These are phyloP conservation scores for Colius striatus DNA, from an alignment of 2,113 vertebrate species.

Conservation along the genomic window DNA sequence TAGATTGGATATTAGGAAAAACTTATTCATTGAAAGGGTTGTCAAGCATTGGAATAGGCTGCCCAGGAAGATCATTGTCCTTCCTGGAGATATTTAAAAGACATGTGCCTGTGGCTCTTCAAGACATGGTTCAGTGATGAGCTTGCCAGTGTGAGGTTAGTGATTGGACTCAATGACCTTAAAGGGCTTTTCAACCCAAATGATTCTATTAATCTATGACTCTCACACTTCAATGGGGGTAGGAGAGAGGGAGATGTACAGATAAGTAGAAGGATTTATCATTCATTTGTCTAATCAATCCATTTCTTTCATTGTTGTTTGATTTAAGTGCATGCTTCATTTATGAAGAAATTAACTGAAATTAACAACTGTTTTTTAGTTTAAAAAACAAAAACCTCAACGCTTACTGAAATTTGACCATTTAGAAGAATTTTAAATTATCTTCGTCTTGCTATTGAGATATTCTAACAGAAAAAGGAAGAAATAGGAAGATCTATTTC, in stretches of 20 bases:
- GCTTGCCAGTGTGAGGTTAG: background rate
- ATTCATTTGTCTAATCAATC: background rate
- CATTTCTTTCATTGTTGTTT: background rate
- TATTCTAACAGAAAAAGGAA: background rate
- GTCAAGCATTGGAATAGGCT: background rate
- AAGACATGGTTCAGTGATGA: background rate
- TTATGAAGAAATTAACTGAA: background rate
- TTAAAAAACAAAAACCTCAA: background rate
- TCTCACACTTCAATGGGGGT: background rate
- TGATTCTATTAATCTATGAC: background rate
- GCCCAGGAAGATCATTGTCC: no score
- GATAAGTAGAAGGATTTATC: background rate
- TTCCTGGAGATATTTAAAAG: background rate
- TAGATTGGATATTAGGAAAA: background rate
- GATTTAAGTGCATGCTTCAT: background rate
- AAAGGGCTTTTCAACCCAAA: background rate
- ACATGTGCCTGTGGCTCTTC: accelerated
- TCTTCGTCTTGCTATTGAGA: background rate
- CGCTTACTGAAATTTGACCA: background rate
- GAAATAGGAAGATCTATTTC: background rate
- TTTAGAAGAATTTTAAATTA: background rate
- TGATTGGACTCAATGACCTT: background rate
- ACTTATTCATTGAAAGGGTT: accelerated
- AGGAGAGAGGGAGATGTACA: background rate
- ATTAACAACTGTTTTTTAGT: background rate